Evolutionary conservation across 2,113 vertebrate species (phyloP).

Genomic region (Chamaetylas fuelleborni): DNA sequence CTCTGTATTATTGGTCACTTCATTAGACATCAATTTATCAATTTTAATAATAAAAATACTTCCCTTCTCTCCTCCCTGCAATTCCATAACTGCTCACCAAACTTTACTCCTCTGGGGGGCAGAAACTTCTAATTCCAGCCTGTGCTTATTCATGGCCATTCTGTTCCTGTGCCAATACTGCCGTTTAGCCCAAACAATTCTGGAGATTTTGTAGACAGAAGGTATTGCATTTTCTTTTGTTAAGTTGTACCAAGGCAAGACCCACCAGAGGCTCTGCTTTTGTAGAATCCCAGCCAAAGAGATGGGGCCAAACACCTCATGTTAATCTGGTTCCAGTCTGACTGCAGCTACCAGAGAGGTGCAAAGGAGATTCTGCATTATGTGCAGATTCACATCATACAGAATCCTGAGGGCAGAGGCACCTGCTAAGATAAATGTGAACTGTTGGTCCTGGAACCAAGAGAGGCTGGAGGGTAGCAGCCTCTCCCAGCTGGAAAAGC

Average conservation of each 20-base stretch:
- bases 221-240: not conserved
- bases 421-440: not conserved
- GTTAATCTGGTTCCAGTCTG: not conserved
- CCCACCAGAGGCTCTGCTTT: not conserved
- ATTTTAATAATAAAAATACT: not conserved
- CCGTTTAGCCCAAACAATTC: not conserved
- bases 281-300: not conserved
- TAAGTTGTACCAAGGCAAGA: not conserved
- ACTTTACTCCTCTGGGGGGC: not conserved
- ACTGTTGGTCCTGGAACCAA: not conserved
- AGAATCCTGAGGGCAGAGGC: not conserved
- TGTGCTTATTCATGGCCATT: not conserved
- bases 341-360: not conserved
- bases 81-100: not conserved
- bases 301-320: not conserved
- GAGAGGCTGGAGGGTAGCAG: not conserved
- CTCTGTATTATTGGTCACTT: not conserved
- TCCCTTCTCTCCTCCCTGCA: not conserved
- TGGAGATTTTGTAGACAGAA: not conserved
- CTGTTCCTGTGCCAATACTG: not conserved
- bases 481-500: not conserved
- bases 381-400: accelerated
- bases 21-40: not conserved
- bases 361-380: not conserved
- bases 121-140: not conserved